These are phyloP conservation scores for Cyanoderma ruficeps DNA, from an alignment of 2,113 vertebrate genomes.

Conservation along the genomic window DNA sequence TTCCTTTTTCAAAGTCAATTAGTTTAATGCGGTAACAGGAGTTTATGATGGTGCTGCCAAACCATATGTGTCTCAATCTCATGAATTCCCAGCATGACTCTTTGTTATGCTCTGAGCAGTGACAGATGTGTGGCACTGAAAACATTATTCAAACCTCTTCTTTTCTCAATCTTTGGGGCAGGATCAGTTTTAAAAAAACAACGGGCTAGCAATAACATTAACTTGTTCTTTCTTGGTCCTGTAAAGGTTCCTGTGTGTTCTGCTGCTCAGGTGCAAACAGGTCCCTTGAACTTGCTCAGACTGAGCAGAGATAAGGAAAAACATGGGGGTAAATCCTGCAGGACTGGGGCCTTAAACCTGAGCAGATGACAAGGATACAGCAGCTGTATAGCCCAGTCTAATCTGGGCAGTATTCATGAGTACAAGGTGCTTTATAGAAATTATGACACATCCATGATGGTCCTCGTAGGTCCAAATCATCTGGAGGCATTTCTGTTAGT, in stretches of 20 bases:
- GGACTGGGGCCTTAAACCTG: not conserved
- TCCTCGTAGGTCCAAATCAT: not conserved
- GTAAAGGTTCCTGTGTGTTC: not conserved
- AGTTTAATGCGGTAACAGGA: not conserved
- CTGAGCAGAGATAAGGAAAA: not conserved
- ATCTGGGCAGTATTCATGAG: not conserved
- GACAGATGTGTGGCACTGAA: constrained; percentile 55
- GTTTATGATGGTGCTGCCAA: constrained; percentile 9
- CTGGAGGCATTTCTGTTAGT: not conserved
- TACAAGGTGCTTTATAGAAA: not conserved
- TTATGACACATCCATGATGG: not conserved
- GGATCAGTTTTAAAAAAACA: not conserved
- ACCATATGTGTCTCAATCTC: constrained; percentile 25
- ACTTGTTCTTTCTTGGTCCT: not conserved
- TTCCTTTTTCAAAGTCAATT: constrained; percentile 30
- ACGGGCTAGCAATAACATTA: not conserved
- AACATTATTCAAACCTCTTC: not conserved
- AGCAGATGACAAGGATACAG: not conserved
- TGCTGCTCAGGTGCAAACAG: not conserved
- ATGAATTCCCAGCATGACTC: not conserved
- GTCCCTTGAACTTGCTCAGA: not conserved
- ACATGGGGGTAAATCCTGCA: not conserved
- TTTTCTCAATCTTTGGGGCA: not conserved
- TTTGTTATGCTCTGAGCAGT: not conserved
- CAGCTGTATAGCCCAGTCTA: not conserved